Percentiles rank a stretch among this genome's conserved stretches.
These are phyloP conservation scores for Misgurnus anguillicaudatus DNA, from an alignment of 2,113 vertebrate species.

Conservation along the genomic window DNA sequence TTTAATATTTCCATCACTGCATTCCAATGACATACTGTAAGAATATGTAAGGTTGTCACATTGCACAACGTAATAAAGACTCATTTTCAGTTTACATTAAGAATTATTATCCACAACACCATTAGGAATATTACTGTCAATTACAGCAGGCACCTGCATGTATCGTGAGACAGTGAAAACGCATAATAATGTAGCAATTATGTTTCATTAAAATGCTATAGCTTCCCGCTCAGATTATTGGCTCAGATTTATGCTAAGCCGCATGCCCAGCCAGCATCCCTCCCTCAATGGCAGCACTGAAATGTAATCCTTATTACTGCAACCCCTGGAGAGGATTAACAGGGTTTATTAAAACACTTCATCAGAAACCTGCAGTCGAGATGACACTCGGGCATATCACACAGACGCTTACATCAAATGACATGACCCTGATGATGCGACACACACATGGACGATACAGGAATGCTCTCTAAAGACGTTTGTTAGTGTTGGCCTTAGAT, in stretches of 20 bases:
- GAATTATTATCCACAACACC: background rate
- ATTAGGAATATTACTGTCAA: background rate
- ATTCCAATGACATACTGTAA: background rate
- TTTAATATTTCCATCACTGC: too few species aligned
- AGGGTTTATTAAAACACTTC: slow-evolving; percentile 76
- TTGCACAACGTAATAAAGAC: background rate
- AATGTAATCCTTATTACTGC: slow-evolving; percentile 76
- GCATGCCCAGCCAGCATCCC: slow-evolving; percentile 68
- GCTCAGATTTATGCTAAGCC: slow-evolving; percentile 55
- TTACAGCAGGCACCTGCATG: slow-evolving; percentile 7
- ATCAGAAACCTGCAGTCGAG: slow-evolving; percentile 66
- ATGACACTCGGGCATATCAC: slow-evolving; percentile 74
- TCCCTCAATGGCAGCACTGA: slow-evolving; percentile 64
- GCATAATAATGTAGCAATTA: background rate
- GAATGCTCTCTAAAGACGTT: background rate
- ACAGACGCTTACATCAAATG: slow-evolving; percentile 72
- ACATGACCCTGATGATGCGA: slow-evolving; percentile 71
- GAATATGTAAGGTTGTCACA: background rate
- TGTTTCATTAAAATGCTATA: slow-evolving; percentile 30
- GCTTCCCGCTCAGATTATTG: slow-evolving; percentile 59
- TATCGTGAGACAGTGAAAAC: background rate
- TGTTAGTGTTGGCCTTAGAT: background rate
- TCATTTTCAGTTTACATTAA: background rate
- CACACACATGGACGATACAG: slow-evolving; percentile 51
- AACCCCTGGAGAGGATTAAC: slow-evolving; percentile 75